Conservation (phyloP, 2,113 vertebrate genomes). For the Phylloscopus whistleri region DNA sequence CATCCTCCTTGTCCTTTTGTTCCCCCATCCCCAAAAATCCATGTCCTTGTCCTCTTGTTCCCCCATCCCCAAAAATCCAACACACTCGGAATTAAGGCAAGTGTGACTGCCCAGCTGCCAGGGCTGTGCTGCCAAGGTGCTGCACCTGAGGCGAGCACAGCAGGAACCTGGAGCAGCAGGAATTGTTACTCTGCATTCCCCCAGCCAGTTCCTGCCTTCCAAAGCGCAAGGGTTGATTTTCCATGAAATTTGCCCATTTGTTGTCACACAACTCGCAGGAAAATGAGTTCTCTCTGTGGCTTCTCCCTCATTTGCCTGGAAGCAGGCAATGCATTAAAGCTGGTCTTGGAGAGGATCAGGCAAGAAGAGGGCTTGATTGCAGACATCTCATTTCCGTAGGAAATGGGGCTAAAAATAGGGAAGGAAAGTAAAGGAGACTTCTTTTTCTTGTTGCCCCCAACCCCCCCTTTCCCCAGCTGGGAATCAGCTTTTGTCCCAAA, state of each 20-base stretch:
- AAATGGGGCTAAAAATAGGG: conserved; percentile 54
- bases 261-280: not conserved
- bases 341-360: not conserved
- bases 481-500: not conserved
- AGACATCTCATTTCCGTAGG: conserved; percentile 37
- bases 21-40: not conserved
- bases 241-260: not conserved
- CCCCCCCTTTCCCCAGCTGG: not conserved
- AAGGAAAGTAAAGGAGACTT: not conserved
- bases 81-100: fast-evolving
- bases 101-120: not conserved
- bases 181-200: not conserved
- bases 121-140: not conserved
- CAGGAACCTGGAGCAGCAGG: not conserved
- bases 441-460: not conserved
- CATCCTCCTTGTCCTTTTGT: not conserved
- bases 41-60: no score
- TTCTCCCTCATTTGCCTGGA: not conserved
- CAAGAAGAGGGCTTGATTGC: conserved; percentile 34
- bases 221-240: not conserved
- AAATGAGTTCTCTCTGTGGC: not conserved
- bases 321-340: not conserved
- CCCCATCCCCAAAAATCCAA: not conserved
- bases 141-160: not conserved
- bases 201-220: not conserved